Conservation (phyloP, 2,113 vertebrate genomes). For the Gallinago jamesoni region DNA sequence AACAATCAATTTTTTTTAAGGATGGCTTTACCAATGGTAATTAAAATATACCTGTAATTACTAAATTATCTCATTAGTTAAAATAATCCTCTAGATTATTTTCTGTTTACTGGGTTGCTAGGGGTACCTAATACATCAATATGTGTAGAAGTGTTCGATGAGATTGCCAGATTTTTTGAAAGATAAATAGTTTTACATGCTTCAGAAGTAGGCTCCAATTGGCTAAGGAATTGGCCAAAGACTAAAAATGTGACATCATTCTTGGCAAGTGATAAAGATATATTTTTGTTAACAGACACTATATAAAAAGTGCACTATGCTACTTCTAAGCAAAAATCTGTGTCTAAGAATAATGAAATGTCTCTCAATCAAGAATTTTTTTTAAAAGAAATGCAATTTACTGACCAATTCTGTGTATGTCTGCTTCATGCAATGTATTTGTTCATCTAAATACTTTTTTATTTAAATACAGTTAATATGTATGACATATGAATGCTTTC, state of each 20-base stretch:
- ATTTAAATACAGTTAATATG: neutral
- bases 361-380: neutral
- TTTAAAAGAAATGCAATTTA: slow-evolving; percentile 21
- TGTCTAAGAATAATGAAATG: slow-evolving; percentile 33
- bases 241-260: slow-evolving; percentile 88
- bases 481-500: neutral
- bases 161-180: slow-evolving; percentile 82
- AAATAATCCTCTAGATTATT: slow-evolving; percentile 71
- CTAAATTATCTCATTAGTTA: slow-evolving; percentile 62
- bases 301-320: slow-evolving; percentile 60
- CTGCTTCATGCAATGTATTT: neutral
- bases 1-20: neutral
- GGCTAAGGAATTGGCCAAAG: slow-evolving; percentile 83
- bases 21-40: slow-evolving; percentile 22
- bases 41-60: slow-evolving; percentile 52
- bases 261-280: slow-evolving; percentile 87
- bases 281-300: slow-evolving; percentile 63
- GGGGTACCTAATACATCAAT: slow-evolving; percentile 85
- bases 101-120: slow-evolving; percentile 92
- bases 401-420: neutral
- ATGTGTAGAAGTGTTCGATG: slow-evolving; percentile 85
- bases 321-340: slow-evolving; percentile 62
- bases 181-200: slow-evolving; percentile 94
- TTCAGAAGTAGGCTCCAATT: slow-evolving; percentile 84
- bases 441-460: neutral